These are phyloP conservation scores for Diachasmimorpha longicaudata DNA, from an alignment of 1,140 invertebrate species.

Conservation along the genomic window DNA sequence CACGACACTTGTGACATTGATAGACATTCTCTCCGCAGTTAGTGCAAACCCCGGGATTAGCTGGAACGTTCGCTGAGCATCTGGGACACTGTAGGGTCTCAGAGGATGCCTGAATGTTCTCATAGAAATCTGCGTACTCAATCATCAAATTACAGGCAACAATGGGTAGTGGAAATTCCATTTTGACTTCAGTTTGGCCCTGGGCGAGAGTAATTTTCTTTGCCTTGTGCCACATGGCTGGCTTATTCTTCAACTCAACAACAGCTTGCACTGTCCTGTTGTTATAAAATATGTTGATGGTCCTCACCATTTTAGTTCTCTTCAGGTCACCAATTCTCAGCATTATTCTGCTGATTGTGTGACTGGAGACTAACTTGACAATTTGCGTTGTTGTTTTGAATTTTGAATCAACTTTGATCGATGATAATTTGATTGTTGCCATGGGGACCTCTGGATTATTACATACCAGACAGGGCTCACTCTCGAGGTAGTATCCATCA, in stretches of 20 bases:
- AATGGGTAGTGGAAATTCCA: constrained; percentile 95
- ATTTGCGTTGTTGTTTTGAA: constrained; percentile 98
- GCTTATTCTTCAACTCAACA: constrained; percentile 96
- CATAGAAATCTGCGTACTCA: constrained; percentile 97
- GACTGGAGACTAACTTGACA: constrained; percentile 92
- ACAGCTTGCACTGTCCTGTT: constrained; percentile 95
- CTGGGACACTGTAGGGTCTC: constrained; percentile 96
- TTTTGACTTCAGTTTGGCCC: constrained; percentile 94
- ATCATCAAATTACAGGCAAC: constrained; percentile 99
- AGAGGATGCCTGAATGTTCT: constrained; percentile 77
- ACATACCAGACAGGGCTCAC: constrained; percentile 95
- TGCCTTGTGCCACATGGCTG: constrained; percentile 95
- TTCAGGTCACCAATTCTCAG: constrained; percentile 94
- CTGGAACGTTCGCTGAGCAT: constrained; percentile 94
- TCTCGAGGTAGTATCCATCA: constrained; percentile 96
- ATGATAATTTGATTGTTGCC: constrained; percentile 88
- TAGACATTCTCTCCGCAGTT: constrained; percentile 99
- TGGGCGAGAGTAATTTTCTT: constrained; percentile 88
- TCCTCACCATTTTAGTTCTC: constrained; percentile 95
- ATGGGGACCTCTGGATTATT: constrained; percentile 96
- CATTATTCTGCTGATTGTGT: constrained; percentile 93
- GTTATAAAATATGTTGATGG: constrained; percentile 96
- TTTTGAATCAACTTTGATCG: constrained; percentile 94
- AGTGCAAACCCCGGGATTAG: constrained; percentile 95
- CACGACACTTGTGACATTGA: constrained; percentile 96